phyloP scores from a whole-genome alignment of 2,797 vertebrate species.

The Heliangelus exortis region DNA sequence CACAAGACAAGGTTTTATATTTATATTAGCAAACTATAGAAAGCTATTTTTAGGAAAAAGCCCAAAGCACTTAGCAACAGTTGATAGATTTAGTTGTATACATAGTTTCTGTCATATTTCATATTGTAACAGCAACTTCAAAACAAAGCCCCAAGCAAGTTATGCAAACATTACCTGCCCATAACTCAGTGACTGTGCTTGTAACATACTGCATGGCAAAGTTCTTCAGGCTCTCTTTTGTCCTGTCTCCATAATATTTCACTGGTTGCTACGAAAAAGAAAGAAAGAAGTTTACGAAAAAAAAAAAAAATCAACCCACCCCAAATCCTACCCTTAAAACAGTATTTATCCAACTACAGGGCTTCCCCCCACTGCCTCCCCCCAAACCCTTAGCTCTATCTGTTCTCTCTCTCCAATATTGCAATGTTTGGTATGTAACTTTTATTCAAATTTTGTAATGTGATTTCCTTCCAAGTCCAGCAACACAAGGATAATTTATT shows the following conservation, averaged over 20 bases:
- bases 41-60: not conserved
- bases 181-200: slow-evolving; percentile 88
- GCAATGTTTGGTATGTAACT: not conserved
- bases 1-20: not conserved
- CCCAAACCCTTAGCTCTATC: not conserved
- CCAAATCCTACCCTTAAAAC: not conserved
- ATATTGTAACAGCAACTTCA: not conserved
- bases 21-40: not conserved
- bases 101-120: not conserved
- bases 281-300: not conserved
- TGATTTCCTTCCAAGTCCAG: not conserved
- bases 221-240: slow-evolving; percentile 84
- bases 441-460: not conserved
- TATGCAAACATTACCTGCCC: slow-evolving; percentile 86
- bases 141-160: not conserved
- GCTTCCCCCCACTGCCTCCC: not conserved
- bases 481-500: not conserved
- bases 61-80: not conserved
- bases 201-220: slow-evolving; percentile 93
- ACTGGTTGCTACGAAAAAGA: slow-evolving; percentile 84
- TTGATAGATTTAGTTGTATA: not conserved
- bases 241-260: slow-evolving; percentile 90
- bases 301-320: not conserved
- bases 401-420: not conserved
- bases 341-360: not conserved